These are phyloP conservation scores for Sclerurus mexicanus DNA, from an alignment of 2,113 vertebrate genomes.

Conservation along the genomic window DNA sequence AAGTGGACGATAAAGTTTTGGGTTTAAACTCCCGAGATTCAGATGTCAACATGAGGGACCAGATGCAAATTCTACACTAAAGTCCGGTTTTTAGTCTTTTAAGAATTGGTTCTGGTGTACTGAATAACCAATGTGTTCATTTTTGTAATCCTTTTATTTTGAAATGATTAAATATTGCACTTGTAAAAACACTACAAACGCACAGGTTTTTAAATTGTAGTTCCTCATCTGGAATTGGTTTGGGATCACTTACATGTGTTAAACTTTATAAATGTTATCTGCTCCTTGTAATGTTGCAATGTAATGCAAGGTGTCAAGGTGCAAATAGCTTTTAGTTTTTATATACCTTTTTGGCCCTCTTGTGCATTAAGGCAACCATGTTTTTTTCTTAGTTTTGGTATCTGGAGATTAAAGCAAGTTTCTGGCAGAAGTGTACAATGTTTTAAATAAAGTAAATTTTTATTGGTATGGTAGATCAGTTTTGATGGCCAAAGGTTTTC, in stretches of 20 bases:
- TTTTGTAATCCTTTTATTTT: conserved; percentile 63
- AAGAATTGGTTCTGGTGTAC: conserved; percentile 32
- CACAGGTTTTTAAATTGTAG: conserved; percentile 43
- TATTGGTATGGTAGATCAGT: conserved; percentile 45
- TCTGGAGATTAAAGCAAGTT: conserved; percentile 53
- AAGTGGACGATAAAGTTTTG: neutral
- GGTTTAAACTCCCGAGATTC: neutral
- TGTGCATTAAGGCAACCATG: conserved; percentile 54
- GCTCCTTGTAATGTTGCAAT: conserved; percentile 1
- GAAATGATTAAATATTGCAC: conserved; percentile 63
- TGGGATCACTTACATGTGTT: conserved; percentile 49
- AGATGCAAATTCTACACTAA: conserved; percentile 23
- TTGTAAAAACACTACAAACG: conserved; percentile 60
- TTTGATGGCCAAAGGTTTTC: conserved; percentile 66
- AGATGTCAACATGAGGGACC: neutral
- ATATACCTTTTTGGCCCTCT: conserved; percentile 43
- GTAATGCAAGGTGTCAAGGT: neutral
- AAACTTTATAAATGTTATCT: neutral
- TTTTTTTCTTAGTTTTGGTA: conserved; percentile 63
- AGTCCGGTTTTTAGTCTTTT: conserved; percentile 31
- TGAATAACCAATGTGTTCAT: conserved; percentile 48
- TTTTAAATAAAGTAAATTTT: conserved; percentile 65
- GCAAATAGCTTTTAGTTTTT: conserved; percentile 57
- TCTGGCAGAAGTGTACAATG: conserved; percentile 64
- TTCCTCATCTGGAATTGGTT: conserved; percentile 52